Percentiles rank a stretch among this genome's conserved stretches.
These are phyloP conservation scores for Plecotus auritus DNA, from an alignment of 2,113 vertebrate genomes.

Conservation along the genomic window DNA sequence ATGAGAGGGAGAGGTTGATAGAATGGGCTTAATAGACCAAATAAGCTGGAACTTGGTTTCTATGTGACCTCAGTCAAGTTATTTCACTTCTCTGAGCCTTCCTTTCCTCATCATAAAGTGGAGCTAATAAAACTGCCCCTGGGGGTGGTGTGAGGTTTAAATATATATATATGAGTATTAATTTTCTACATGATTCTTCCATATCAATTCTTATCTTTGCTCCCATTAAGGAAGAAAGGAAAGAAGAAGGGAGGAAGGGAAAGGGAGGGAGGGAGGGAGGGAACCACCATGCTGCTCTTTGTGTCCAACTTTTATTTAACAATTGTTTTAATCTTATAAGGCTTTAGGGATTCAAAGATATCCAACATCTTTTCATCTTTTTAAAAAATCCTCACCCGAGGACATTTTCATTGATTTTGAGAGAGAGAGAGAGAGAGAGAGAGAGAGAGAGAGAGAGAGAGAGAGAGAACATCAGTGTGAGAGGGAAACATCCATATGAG, in stretches of 20 bases:
- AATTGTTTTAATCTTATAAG: not conserved
- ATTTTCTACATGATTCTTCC: not conserved
- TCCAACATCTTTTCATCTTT: not conserved
- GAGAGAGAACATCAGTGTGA: no score
- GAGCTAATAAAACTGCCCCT: not conserved
- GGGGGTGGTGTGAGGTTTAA: no score
- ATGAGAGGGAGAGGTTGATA: fast-evolving
- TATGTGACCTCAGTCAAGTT: not conserved
- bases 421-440: no score
- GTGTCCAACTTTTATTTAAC: not conserved
- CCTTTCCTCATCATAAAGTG: not conserved
- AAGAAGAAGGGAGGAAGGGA: no score
- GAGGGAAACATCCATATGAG: no score
- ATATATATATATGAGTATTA: not conserved
- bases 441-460: not conserved
- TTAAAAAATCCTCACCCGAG: not conserved
- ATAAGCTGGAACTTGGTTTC: not conserved
- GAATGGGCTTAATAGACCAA: not conserved
- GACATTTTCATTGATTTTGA: not conserved
- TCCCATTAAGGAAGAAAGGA: not conserved
- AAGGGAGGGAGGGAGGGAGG: not conserved
- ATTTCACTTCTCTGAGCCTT: not conserved
- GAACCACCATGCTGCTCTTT: no score
- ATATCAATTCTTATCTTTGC: not conserved
- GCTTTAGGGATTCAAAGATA: not conserved